Conservation (phyloP, 2,888 invertebrate species). For the Tenthredo mesomela region DNA sequence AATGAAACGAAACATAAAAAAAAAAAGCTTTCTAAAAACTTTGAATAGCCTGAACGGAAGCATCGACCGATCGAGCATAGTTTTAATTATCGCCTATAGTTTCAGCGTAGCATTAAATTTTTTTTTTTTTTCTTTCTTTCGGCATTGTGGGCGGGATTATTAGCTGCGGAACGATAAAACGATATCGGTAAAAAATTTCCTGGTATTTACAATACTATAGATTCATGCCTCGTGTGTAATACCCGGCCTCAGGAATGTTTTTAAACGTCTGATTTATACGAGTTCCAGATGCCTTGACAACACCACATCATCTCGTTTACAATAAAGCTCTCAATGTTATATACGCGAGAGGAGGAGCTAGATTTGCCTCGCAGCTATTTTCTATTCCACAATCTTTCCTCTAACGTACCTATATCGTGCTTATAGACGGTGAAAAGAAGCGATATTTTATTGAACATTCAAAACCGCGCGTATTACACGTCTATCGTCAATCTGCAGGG, state of each 20-base stretch:
- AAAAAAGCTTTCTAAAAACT: constrained; percentile 3
- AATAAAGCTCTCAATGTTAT: constrained; percentile 32
- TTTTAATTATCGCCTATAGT: background rate
- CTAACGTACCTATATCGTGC: background rate
- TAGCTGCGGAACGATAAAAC: background rate
- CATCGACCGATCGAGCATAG: background rate
- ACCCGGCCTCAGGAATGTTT: constrained; percentile 6
- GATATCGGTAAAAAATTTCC: constrained; percentile 15
- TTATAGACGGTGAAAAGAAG: background rate
- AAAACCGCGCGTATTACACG: background rate
- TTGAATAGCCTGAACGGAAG: background rate
- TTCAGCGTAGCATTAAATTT: background rate
- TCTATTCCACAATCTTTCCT: background rate
- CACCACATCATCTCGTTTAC: constrained; percentile 23
- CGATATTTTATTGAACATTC: background rate
- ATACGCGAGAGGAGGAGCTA: background rate
- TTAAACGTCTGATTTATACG: constrained; percentile 28
- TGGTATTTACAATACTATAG: constrained; percentile 12
- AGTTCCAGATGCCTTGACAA: constrained; percentile 47
- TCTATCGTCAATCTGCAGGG: background rate
- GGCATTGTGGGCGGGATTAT: background rate
- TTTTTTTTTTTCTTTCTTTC: background rate
- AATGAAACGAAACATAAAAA: background rate
- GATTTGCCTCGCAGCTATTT: background rate
- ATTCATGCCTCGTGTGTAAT: constrained; percentile 32